Evolutionary conservation across 1,140 invertebrate species (phyloP), one percentile per base, ranked within the genome.

Genomic region (Plutomurus gul): DNA sequence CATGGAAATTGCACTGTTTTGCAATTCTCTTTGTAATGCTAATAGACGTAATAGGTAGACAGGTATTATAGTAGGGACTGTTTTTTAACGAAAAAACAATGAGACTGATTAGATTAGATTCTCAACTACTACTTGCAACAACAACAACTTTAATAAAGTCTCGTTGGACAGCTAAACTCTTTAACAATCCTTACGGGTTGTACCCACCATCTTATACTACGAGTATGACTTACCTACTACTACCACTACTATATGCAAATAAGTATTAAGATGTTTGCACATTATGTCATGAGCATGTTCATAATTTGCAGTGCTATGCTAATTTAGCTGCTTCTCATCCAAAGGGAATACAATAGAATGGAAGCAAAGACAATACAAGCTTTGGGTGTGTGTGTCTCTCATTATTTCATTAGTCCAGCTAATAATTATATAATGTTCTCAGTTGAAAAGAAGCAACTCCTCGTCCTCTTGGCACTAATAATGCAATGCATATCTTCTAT

Each of bases 381-480:
- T 18, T 51, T 51, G 47, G 13, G 20, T 5, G 47, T 18, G 47
- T 51, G 47, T 51, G 47, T 22, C 20, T 22, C 47, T 51, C 47
- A 51, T 51, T 51, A 51, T 51, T 51, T 51, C 47, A 51, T 51
- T 51, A 51, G 47, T 51, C 47, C 47, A 51, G 47, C 18, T 51
- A 51, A 51, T 51, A 51, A 51, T 51, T 22, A 51, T 51, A 22
- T 51, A 51, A 51, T 51, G 47, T n/a, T n/a, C 11, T 10, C 47
- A 49, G 47, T 10, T 18, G 25, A n/a, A 22, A 51, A 7, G 47
- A 25, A 8, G 20, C 8, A 10, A 51, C 47, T 51, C 3, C 7
- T 22, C 47, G 10, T 22, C 47, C 20, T 22, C 37, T 6, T 39
- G 20, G 13, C 20, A 51, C 6, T 1, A 22, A 0, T 22, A 51